Conservation (phyloP, 2,113 vertebrate genomes). For the Neolamprologus sp. region DNA sequence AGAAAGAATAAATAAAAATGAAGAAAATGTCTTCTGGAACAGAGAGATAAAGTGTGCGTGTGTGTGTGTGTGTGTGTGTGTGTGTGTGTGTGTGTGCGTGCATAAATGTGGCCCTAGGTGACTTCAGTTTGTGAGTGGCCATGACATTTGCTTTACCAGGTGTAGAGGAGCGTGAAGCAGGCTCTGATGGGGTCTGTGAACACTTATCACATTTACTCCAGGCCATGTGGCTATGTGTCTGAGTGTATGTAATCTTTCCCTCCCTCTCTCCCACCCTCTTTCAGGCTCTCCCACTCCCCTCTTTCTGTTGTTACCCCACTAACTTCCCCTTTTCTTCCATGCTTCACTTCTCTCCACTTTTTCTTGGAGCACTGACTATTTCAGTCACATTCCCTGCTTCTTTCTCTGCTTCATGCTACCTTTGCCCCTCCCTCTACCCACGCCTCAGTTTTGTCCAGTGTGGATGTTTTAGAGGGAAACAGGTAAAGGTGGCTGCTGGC, state of each 20-base stretch:
- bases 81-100: background rate
- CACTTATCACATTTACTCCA: conserved; percentile 58
- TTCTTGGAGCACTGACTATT: conserved; percentile 19
- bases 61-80: background rate
- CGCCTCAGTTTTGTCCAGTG: background rate
- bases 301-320: background rate
- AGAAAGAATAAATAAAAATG: background rate
- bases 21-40: background rate
- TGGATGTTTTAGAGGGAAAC: background rate
- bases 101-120: conserved; percentile 22
- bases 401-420: conserved; percentile 30
- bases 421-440: background rate
- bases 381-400: conserved; percentile 13
- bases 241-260: conserved; percentile 17
- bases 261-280: background rate
- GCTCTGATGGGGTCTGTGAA: conserved; percentile 50
- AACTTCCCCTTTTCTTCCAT: background rate
- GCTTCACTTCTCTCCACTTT: background rate
- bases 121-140: conserved; percentile 40
- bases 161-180: conserved; percentile 46
- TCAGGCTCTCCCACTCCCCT: background rate
- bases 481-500: background rate
- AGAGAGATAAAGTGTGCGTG: background rate
- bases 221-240: conserved; percentile 16
- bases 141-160: conserved; percentile 55